Evolutionary conservation across 1,140 invertebrate genomes (phyloP).

Genomic region (Calycopis cecrops): DNA sequence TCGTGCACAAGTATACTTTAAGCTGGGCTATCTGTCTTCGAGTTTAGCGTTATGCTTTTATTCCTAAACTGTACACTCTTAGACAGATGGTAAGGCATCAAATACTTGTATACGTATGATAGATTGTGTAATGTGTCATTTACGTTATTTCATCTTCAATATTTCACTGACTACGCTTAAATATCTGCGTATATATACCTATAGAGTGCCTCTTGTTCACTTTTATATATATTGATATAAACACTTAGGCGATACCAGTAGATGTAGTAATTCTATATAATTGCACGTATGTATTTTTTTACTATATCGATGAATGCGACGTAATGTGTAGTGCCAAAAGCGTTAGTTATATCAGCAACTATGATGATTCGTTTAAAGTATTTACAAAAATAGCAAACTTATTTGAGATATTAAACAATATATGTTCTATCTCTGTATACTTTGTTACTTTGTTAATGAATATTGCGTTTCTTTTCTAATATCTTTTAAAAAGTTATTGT

Average conservation of each 20-base stretch:
- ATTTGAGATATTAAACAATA: too few relatives aligned
- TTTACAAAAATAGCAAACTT: conserved; percentile 5
- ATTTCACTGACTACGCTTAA: conserved; percentile 68
- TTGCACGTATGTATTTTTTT: conserved; percentile 39
- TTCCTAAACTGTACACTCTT: conserved; percentile 24
- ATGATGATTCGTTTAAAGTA: conserved; percentile 3
- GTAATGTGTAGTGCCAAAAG: conserved; percentile 55
- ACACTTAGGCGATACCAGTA: conserved; percentile 62
- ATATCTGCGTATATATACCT: conserved; percentile 71
- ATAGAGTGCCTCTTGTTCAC: conserved; percentile 76
- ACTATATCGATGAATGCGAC: conserved; percentile 29
- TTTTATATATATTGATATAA: conserved; percentile 72
- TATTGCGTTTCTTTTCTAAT: too few relatives aligned
- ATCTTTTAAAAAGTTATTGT: too few relatives aligned
- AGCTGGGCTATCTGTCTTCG: conserved; percentile 24
- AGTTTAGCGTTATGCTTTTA: conserved; percentile 16
- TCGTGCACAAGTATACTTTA: conserved; percentile 22
- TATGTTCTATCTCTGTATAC: too few relatives aligned
- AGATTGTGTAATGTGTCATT: too few relatives aligned
- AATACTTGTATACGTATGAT: conserved; percentile 27
- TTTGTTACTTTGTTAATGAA: too few relatives aligned
- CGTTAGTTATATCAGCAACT: conserved; percentile 10
- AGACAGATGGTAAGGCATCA: conserved; percentile 22
- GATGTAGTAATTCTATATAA: conserved; percentile 60
- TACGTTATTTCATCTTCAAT: conserved; percentile 48